These are phyloP conservation scores for Proterorhinus semilunaris DNA, from an alignment of 2,113 vertebrate genomes.

Conservation along the genomic window DNA sequence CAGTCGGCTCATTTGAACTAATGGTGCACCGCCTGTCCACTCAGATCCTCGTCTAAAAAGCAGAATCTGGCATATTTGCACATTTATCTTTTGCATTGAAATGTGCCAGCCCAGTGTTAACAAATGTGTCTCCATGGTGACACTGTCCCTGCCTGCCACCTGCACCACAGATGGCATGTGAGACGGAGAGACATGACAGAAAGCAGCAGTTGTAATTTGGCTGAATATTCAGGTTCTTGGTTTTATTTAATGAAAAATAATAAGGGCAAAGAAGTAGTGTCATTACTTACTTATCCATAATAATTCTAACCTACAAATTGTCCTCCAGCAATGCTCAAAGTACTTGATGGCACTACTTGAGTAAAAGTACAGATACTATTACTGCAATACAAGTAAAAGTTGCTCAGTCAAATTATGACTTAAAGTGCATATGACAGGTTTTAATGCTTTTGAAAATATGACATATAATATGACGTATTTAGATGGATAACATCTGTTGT, in stretches of 20 bases:
- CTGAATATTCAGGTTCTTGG: not conserved
- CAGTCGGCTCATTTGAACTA: not conserved
- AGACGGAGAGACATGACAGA: not conserved
- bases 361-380: too few relatives aligned
- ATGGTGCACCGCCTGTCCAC: not conserved
- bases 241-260: not conserved
- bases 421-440: too few relatives aligned
- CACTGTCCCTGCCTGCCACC: not conserved
- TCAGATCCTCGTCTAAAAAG: not conserved
- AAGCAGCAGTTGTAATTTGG: not conserved
- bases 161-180: not conserved
- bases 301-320: too few relatives aligned
- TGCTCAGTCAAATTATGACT: too few relatives aligned
- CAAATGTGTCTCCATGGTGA: not conserved
- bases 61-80: not conserved
- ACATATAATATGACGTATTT: too few relatives aligned
- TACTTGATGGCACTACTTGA: too few relatives aligned
- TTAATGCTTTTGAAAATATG: too few relatives aligned
- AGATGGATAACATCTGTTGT: too few relatives aligned
- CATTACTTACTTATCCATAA: too few relatives aligned
- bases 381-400: too few relatives aligned
- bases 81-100: not conserved
- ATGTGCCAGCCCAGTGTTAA: not conserved
- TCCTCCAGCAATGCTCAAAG: too few relatives aligned
- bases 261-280: not conserved